A percentile compares a stretch with the other conserved stretches of the same genome.
These are phyloP conservation scores for Lacerta agilis DNA, from an alignment of 2,797 vertebrate species.

Conservation along the genomic window DNA sequence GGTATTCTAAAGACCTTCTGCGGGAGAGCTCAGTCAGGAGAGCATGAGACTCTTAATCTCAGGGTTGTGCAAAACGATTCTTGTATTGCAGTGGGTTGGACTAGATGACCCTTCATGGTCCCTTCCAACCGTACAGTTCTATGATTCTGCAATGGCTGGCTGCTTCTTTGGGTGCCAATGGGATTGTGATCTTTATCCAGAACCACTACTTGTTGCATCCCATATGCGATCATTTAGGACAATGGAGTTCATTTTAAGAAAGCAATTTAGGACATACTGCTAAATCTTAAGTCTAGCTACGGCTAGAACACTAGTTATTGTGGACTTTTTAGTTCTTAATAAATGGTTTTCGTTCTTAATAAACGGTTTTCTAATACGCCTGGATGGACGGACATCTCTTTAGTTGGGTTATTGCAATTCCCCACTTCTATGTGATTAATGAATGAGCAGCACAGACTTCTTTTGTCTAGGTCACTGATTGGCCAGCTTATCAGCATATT, in stretches of 20 bases:
- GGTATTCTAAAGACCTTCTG: background rate
- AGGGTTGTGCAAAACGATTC: too few species aligned
- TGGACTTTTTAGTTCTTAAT: background rate
- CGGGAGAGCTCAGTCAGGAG: too few species aligned
- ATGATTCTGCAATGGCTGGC: background rate
- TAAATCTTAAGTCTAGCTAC: background rate
- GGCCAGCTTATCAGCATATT: conserved; percentile 30
- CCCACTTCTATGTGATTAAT: background rate
- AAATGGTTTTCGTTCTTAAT: conserved; percentile 6
- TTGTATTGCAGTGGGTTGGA: too few species aligned
- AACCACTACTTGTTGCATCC: background rate
- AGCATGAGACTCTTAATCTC: too few species aligned
- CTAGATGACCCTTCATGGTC: too few species aligned
- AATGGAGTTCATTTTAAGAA: background rate
- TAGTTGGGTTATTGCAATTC: background rate
- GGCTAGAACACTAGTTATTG: background rate
- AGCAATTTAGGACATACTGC: background rate
- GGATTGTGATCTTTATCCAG: background rate
- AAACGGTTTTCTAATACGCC: conserved; percentile 1
- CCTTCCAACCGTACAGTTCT: too few species aligned
- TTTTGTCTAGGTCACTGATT: background rate
- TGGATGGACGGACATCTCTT: background rate
- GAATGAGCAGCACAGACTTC: background rate
- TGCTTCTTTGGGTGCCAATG: background rate
- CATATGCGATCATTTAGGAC: background rate